These are phyloP conservation scores for Melanerpes aurifrons DNA, from an alignment of 2,113 vertebrate genomes.

Conservation along the genomic window DNA sequence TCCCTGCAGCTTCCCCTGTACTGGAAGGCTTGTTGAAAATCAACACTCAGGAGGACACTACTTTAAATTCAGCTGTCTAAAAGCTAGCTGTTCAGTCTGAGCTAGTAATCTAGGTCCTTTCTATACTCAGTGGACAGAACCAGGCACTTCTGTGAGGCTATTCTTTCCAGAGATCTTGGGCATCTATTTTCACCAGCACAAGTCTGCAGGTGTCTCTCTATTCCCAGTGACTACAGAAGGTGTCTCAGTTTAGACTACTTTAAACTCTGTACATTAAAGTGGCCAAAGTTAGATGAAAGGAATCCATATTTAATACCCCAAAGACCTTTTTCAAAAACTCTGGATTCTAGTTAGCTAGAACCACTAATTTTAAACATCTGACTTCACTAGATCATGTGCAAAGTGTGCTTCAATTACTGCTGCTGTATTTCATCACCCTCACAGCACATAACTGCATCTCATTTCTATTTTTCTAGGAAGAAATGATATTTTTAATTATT, in stretches of 20 bases:
- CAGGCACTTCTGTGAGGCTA: background rate
- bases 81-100: constrained; percentile 55
- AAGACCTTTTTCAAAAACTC: constrained; percentile 9
- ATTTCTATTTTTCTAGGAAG: constrained; percentile 5
- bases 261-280: background rate
- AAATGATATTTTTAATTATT: background rate
- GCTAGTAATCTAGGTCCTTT: background rate
- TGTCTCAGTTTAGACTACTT: constrained; percentile 19
- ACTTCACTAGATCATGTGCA: background rate
- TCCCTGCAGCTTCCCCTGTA: constrained; percentile 5
- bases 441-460: background rate
- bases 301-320: constrained; percentile 15
- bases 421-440: background rate
- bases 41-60: constrained; percentile 46
- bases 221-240: background rate
- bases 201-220: constrained; percentile 17
- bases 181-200: constrained; percentile 12
- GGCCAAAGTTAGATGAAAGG: constrained; percentile 28
- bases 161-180: background rate
- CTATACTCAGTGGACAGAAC: background rate
- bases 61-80: constrained; percentile 58
- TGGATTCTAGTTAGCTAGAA: constrained; percentile 12
- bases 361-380: constrained; percentile 26
- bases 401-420: background rate
- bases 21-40: constrained; percentile 20